phyloP scores from a whole-genome alignment of 2,888 invertebrate genomes.

The Clanis bilineata region DNA sequence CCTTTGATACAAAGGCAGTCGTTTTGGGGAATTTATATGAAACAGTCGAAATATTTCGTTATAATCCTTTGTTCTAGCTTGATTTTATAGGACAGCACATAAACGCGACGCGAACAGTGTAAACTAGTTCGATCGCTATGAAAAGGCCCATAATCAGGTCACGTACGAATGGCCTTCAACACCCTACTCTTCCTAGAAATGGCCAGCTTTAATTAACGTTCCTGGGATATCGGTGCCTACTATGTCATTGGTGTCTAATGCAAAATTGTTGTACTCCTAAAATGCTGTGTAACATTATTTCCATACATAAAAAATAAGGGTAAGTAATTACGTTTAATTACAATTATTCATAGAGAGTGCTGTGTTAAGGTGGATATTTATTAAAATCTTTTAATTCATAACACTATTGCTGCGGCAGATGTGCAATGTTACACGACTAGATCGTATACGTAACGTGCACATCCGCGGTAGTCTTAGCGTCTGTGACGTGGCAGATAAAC shows the following conservation, averaged over 20 bases:
- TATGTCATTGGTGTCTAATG: slow-evolving; percentile 21
- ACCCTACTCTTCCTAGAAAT: slow-evolving; percentile 33
- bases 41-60: neutral
- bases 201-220: slow-evolving; percentile 34
- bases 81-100: slow-evolving; percentile 37
- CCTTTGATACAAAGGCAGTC: neutral
- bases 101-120: slow-evolving; percentile 22
- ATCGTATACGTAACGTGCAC: no score
- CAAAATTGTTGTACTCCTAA: neutral
- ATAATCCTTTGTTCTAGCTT: slow-evolving; percentile 37
- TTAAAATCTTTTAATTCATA: no score
- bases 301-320: no score
- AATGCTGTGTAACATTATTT: neutral
- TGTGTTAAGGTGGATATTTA: no score
- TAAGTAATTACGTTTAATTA: no score
- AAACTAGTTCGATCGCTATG: slow-evolving; percentile 44
- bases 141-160: slow-evolving; percentile 52
- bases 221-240: slow-evolving; percentile 26
- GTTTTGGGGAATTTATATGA: neutral
- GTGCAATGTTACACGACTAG: no score
- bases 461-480: no score
- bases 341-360: no score
- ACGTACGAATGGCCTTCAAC: slow-evolving; percentile 51
- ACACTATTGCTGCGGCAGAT: no score
- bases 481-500: no score